Percentiles rank a stretch among this genome's conserved stretches.
Conservation (phyloP, 1,140 invertebrate genomes). For the Pseudomyrmex flavicornis region DNA sequence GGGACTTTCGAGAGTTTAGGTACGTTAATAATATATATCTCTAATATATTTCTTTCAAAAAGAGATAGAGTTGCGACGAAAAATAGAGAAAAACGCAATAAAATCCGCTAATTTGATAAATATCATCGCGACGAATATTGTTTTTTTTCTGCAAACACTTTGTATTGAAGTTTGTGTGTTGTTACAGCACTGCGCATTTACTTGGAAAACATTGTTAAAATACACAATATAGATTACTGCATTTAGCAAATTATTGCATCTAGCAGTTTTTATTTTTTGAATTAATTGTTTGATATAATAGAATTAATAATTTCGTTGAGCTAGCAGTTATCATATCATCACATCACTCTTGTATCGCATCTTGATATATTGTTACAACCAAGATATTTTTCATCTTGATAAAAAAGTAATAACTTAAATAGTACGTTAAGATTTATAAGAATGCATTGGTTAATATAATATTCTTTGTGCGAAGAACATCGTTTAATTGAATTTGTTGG, state of each 20-base stretch:
- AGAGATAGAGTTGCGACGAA: not conserved
- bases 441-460: too few relatives aligned
- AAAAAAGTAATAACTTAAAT: too few relatives aligned
- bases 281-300: not conserved
- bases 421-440: too few relatives aligned
- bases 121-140: conserved; percentile 33
- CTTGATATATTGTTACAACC: too few relatives aligned
- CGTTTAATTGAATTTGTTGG: conserved; percentile 7
- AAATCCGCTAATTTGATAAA: conserved; percentile 29
- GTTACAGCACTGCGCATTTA: not conserved
- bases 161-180: not conserved
- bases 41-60: conserved; percentile 13
- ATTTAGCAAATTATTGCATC: not conserved
- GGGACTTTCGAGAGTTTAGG: conserved; percentile 56
- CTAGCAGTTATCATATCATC: too few relatives aligned
- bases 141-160: conserved; percentile 16
- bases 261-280: not conserved
- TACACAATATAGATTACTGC: not conserved
- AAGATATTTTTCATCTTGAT: too few relatives aligned
- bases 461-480: too few relatives aligned
- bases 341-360: too few relatives aligned
- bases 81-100: not conserved
- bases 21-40: not conserved
- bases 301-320: too few relatives aligned
- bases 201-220: conserved; percentile 36